Evolutionary conservation across 2,888 invertebrate species (phyloP).

Genomic region (Norana najaformis): DNA sequence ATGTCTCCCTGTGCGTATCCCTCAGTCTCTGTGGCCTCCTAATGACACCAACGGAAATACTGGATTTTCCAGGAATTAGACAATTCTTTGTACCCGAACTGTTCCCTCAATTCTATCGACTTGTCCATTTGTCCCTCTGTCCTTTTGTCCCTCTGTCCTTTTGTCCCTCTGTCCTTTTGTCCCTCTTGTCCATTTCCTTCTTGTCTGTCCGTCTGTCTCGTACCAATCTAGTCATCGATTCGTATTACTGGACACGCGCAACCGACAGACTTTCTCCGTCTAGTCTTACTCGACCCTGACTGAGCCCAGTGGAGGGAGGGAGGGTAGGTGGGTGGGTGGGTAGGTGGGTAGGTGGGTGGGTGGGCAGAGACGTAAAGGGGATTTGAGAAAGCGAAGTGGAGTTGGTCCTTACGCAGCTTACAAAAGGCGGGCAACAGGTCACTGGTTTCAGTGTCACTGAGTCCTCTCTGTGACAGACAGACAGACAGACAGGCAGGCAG

Average conservation of each 20-base stretch:
- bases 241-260: conserved; percentile 2
- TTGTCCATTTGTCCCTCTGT: not conserved
- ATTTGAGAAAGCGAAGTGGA: not conserved
- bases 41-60: not conserved
- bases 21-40: not conserved
- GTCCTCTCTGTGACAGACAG: not conserved
- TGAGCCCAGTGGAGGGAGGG: not conserved
- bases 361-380: not conserved
- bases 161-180: not conserved
- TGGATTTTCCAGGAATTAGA: not conserved
- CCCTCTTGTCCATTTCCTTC: not conserved
- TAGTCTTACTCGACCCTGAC: not conserved
- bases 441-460: too few species aligned
- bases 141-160: not conserved
- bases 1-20: not conserved
- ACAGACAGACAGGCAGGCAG: not conserved
- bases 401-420: too few species aligned
- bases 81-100: not conserved
- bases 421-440: too few species aligned
- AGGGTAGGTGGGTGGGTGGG: not conserved
- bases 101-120: not conserved
- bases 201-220: not conserved
- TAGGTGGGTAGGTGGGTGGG: not conserved
- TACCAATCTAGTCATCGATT: conserved; percentile 13
- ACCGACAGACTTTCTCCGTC: not conserved